These are phyloP conservation scores for Entomobrya proxima DNA, from an alignment of 2,888 invertebrate species.

Conservation along the genomic window DNA sequence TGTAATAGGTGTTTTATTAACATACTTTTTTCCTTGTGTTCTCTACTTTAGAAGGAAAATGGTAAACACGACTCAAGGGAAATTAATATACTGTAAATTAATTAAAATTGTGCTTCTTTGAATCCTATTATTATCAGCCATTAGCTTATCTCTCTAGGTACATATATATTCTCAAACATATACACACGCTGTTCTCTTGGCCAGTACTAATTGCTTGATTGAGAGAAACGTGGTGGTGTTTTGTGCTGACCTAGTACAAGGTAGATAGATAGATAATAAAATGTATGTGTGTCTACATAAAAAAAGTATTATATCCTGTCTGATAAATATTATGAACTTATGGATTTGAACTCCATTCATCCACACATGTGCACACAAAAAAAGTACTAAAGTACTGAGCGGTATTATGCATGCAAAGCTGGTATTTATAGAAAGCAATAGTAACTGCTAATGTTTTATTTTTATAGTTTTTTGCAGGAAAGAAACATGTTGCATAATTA, in stretches of 20 bases:
- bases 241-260: constrained; percentile 47
- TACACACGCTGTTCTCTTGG: background rate
- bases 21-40: background rate
- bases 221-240: background rate
- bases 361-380: background rate
- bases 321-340: background rate
- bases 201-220: constrained; percentile 11
- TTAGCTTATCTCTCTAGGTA: background rate
- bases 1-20: background rate
- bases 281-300: background rate
- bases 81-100: constrained; percentile 36
- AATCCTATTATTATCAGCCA: constrained; percentile 33
- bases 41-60: background rate
- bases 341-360: too few species aligned
- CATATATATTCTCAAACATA: background rate
- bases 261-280: background rate
- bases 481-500: constrained; percentile 32
- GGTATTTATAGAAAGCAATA: constrained; percentile 8
- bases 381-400: too few species aligned
- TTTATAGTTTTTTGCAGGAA: constrained; percentile 19
- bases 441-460: background rate
- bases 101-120: constrained; percentile 29
- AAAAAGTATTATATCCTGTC: background rate
- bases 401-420: background rate
- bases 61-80: constrained; percentile 33